Base-by-base conservation (phyloP, 2,797 vertebrate species). In the Urocyon cinereoargenteus region DNA sequence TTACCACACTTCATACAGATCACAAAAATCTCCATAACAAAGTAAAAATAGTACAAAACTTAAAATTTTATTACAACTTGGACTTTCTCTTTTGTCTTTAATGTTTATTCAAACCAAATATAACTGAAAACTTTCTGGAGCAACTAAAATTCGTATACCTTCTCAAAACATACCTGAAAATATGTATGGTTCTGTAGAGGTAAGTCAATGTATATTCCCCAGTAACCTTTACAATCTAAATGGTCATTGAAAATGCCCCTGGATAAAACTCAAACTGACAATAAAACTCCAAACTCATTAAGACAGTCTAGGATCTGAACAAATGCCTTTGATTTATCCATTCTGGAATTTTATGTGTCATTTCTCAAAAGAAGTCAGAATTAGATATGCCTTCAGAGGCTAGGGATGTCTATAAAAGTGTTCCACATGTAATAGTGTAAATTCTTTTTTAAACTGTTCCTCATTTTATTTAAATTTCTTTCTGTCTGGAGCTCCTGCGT, bases 11-110 rank as follows among this genome's bases (percentile, higher is more conserved):
- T 96, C 92, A 97, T 8, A 2, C 19, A 21, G 9, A 92, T 73
- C 94, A 28, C 84, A n/a, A 95, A 92, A 93, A 10, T 40, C 5
- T 97, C 22, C n/a, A 70, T 96, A 49, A n/a, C 16, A 93, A 93
- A 95, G 36, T 59, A 90, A 82, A 87, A 97, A 26, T 73, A 87
- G 15, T 53, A 53, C 14, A 91, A 91, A 86, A 93, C 40, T 92
- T 85, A 53, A 87, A 61, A 22, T 97, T 94, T 92, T 53, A 57
- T 31, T 15, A 89, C 13, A 86, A 88, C 8, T 19, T 82, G n/a
- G 22, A 85, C n/a, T 86, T 13, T 16, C 10, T 53, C 28, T 81
- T 92, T 64, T 64, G 12, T 40, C 45, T 89, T 90, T 97, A 81
- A 84, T 82, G 19, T 93, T 31, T 59, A 61, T 14, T 91, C 6